Evolutionary conservation across 2,113 vertebrate species (phyloP), one percentile per base, ranked within the genome.

Genomic region (Steatornis caripensis): DNA sequence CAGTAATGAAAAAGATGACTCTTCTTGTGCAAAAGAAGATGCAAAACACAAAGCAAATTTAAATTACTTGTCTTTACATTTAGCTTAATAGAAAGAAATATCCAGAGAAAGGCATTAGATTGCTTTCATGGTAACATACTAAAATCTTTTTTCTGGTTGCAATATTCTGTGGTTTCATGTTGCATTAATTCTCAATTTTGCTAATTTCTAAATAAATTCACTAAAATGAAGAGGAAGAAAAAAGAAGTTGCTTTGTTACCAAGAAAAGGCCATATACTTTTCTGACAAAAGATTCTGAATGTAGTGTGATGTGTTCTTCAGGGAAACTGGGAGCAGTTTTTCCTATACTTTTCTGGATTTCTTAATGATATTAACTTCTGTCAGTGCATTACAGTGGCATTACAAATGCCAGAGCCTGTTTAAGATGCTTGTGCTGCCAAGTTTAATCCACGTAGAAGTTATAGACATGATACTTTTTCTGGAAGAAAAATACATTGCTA

Each of bases 351-450:
- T 49, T 71, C 66, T 93, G 70, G 61, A 64, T 71, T 66, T 49
- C 66, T 61, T 94, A 36, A 48, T 70, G 72, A 65, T 88, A 89
- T 53, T 84, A 87, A 82, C 91, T 96, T 84, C 54, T 64, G 79
- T 39, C 87, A 89, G 10, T 85, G 46, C 70, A 71, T 95, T 84
- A 46, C 71, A 77, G 78, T 90, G 61, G 68, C 80, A 84, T 91
- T 72, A 57, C 32, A 83, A 80, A 93, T 27, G 49, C 80, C 66
- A 91, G 49, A 88, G 76, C 87, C 57, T 95, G 43, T 88, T 97
- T 90, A 49, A 84, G 66, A 87, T 94, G 88, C 88, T 97, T 79
- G 51, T 70, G 85, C 84, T 97, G 94, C 89, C 86, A 94, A 53
- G 24, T 90, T 94, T 57, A 93, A 94, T 97, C 61, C 87, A 15